These are phyloP conservation scores for Melipona beecheii DNA, from an alignment of 2,888 invertebrate species.

Conservation along the genomic window DNA sequence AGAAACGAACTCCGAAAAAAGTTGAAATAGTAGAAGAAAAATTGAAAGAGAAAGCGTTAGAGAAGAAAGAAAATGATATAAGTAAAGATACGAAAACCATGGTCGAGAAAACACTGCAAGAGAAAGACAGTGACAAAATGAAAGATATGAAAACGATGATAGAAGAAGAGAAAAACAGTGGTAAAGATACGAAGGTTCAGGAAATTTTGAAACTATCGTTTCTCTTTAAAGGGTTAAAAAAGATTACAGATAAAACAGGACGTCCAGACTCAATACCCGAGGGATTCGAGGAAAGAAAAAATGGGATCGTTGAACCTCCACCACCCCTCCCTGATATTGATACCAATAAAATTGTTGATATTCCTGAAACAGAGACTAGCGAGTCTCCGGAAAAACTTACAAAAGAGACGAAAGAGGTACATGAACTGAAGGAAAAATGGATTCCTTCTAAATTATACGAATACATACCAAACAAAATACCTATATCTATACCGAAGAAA, in stretches of 20 bases:
- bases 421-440: background rate
- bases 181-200: constrained; percentile 5
- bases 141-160: background rate
- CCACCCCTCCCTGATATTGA: background rate
- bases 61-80: background rate
- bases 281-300: background rate
- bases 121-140: background rate
- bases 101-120: background rate
- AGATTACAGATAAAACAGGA: constrained; percentile 42
- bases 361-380: background rate
- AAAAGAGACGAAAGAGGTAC: background rate
- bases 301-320: background rate
- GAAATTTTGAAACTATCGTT: constrained; percentile 48
- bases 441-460: background rate
- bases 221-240: constrained; percentile 56
- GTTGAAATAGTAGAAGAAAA: background rate
- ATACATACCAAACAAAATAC: background rate
- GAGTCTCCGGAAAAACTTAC: background rate
- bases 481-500: background rate
- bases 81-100: background rate
- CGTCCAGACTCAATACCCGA: constrained; percentile 7
- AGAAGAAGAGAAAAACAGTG: background rate
- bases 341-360: background rate
- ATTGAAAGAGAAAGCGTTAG: background rate
- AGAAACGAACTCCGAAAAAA: background rate